phyloP scores from a whole-genome alignment of 2,888 invertebrate genomes.

The Nemotelus nigrinus region DNA sequence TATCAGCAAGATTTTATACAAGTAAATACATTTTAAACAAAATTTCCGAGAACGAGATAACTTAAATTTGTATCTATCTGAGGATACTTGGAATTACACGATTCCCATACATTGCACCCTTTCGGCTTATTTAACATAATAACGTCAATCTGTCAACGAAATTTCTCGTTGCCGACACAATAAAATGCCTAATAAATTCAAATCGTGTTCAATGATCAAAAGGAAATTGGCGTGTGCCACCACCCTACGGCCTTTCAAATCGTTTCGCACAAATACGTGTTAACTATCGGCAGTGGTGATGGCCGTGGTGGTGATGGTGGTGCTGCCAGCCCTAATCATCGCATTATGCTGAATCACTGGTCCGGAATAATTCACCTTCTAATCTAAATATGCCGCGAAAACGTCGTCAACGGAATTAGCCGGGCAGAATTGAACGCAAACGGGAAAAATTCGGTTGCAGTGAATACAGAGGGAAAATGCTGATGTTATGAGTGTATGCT shows the following conservation, averaged over 20 bases:
- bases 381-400: slow-evolving; percentile 43
- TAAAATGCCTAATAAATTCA: slow-evolving; percentile 49
- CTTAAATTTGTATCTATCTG: not conserved
- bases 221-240: slow-evolving; percentile 49
- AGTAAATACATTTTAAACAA: too few relatives aligned
- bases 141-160: slow-evolving; percentile 16
- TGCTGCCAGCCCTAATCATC: slow-evolving; percentile 39
- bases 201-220: slow-evolving; percentile 49
- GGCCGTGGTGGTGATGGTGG: not conserved
- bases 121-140: not conserved
- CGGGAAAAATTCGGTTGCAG: slow-evolving; percentile 8
- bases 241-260: slow-evolving; percentile 31
- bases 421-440: not conserved
- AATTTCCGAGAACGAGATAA: too few relatives aligned
- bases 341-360: slow-evolving; percentile 46
- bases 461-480: slow-evolving; percentile 6
- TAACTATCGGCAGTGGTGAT: not conserved
- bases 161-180: not conserved
- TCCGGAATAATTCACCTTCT: slow-evolving; percentile 47
- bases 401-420: slow-evolving; percentile 27
- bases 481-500: slow-evolving; percentile 7
- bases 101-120: not conserved
- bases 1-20: too few relatives aligned
- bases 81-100: not conserved
- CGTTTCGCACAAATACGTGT: slow-evolving; percentile 1